Conservation (phyloP, 2,797 vertebrate genomes). For the Pseudochirops cupreus region DNA sequence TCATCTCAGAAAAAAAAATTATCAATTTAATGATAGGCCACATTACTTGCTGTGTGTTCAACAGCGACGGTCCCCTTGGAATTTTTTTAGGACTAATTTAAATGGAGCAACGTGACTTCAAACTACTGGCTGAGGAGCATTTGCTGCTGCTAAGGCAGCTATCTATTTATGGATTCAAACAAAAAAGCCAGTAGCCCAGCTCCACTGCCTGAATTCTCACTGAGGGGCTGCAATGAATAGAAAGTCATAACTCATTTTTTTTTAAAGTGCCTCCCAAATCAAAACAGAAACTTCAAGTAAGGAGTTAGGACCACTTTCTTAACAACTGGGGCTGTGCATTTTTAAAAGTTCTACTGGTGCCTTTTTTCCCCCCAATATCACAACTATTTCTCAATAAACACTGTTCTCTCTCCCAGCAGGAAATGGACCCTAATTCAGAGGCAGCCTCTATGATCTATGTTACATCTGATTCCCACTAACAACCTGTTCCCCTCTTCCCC, state of each 20-base stretch:
- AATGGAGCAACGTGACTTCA: conserved; percentile 83
- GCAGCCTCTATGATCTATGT: background rate
- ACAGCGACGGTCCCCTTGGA: conserved; percentile 68
- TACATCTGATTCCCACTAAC: background rate
- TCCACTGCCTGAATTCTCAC: conserved; percentile 81
- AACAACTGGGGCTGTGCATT: conserved; percentile 54
- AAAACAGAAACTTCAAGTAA: conserved; percentile 45
- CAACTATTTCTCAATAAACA: background rate
- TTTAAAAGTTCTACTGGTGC: background rate
- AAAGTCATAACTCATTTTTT: conserved; percentile 52
- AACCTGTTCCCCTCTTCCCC: background rate
- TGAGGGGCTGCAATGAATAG: conserved; percentile 75
- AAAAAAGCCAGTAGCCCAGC: conserved; percentile 81
- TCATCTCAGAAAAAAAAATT: background rate
- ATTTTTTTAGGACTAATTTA: conserved; percentile 75
- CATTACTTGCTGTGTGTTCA: conserved; percentile 73
- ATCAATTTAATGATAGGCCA: conserved; percentile 66
- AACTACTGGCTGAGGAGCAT: conserved; percentile 79
- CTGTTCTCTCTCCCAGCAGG: background rate
- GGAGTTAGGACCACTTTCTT: conserved; percentile 31
- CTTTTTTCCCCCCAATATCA: background rate
- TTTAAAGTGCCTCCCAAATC: conserved; percentile 11
- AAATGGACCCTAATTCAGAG: background rate
- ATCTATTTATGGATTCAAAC: conserved; percentile 86
- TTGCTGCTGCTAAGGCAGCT: conserved; percentile 84